These are phyloP conservation scores for Brachionus paranguensis DNA, from an alignment of 1,140 invertebrate species.

Conservation along the genomic window DNA sequence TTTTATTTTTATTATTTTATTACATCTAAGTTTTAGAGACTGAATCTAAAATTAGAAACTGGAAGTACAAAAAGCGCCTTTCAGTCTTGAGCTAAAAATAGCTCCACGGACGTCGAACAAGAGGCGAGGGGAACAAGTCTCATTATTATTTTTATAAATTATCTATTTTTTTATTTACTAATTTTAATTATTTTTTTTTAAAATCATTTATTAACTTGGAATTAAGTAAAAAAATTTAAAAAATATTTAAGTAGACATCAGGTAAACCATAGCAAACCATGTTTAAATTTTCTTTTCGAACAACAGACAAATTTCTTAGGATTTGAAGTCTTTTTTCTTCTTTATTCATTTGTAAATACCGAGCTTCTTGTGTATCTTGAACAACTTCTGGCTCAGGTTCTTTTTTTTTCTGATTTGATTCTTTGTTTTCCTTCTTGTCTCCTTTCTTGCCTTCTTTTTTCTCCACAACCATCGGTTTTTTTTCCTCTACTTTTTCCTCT, in stretches of 20 bases:
- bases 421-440: conserved; percentile 9
- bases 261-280: conserved; percentile 33
- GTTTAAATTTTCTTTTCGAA: conserved; percentile 32
- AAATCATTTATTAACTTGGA: too few species aligned
- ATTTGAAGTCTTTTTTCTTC: not conserved
- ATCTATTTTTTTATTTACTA: too few species aligned
- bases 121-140: too few species aligned
- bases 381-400: not conserved
- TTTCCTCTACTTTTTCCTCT: conserved; percentile 43
- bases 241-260: conserved; percentile 27
- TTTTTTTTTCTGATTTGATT: not conserved
- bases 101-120: too few species aligned
- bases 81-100: too few species aligned
- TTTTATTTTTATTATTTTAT: too few species aligned
- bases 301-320: not conserved
- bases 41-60: too few species aligned
- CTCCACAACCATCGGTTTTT: conserved; percentile 23
- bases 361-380: not conserved
- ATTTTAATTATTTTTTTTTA: too few species aligned
- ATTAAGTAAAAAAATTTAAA: not conserved
- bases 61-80: too few species aligned
- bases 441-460: conserved; percentile 30
- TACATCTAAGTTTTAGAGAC: too few species aligned
- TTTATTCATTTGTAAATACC: not conserved
- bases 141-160: too few species aligned